Evolutionary conservation across 2,113 vertebrate genomes (phyloP).

Genomic region (Malurus cyaneus): DNA sequence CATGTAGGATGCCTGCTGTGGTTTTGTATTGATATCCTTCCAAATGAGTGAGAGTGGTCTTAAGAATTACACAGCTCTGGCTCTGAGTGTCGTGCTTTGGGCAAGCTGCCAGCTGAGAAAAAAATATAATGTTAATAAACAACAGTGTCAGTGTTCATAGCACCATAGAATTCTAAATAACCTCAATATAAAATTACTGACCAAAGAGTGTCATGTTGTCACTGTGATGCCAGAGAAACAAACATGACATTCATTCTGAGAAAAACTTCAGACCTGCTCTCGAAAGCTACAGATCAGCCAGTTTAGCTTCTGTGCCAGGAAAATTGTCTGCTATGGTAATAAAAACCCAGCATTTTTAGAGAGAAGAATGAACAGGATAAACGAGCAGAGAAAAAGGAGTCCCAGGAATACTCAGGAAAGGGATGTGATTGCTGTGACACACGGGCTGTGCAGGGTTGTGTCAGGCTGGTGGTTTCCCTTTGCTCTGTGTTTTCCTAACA

Average conservation of each 20-base stretch:
- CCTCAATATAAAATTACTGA: neutral
- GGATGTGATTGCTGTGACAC: neutral
- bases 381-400: neutral
- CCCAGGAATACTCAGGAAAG: neutral
- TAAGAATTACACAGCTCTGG: neutral
- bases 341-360: neutral
- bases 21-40: neutral
- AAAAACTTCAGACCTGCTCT: neutral
- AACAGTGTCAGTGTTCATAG: neutral
- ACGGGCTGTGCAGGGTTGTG: neutral
- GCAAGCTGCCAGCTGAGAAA: neutral
- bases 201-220: neutral
- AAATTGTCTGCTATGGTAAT: neutral
- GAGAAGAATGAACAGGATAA: neutral
- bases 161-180: neutral
- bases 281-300: neutral
- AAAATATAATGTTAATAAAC: neutral
- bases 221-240: neutral
- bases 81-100: neutral
- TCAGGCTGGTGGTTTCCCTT: neutral
- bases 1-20: neutral
- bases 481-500: neutral
- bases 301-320: neutral
- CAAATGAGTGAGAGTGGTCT: constrained; percentile 2
- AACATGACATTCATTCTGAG: neutral